Evolutionary conservation across 2,113 vertebrate genomes (phyloP), one percentile per base, ranked within the genome.

Genomic region (Dicrurus megarhynchus): DNA sequence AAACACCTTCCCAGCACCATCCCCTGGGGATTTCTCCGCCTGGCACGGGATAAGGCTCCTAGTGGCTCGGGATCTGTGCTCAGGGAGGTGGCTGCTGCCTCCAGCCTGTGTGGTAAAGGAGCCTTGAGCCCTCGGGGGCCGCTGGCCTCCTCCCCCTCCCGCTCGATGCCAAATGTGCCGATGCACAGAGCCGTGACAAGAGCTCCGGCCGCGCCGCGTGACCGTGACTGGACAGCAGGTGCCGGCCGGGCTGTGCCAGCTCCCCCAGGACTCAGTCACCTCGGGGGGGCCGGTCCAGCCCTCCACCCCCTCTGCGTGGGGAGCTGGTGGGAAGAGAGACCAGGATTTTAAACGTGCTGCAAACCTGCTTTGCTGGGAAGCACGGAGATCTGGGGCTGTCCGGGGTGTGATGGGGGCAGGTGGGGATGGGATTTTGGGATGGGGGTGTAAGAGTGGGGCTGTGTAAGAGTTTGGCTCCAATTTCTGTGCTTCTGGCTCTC

Each of bases 291-390:
- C 1, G 1, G 30, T 1, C 41, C 75, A 3, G 6, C 53, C 80
- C 27, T 55, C 26, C 16, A 7, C 22, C 27, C 9, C 7, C 0
- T 0, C 59, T 49, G 32, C 17, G 0, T 4, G 8, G 42, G n/a
- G 21, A 65, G 27, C 68, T 7, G 7, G 3, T 14, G 41, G 41
- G 55, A 52, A 76, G 16, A 0, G 2, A 59, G 27, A 21, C 21
- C 1, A 0, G 44, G 32, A 3, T 76, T 33, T 61, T 11, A 7
- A 20, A 6, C 0, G 0, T 22, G 9, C 71, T 73, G 59, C 57
- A 19, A 44, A 16, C 16, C 49, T 26, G 42, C 73, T 53, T 32
- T 8, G 0, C 55, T n/a, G 7, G 41, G 26, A 41, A 57, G 61
- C 73, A 18, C 1, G 0, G 39, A 14, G 33, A 2, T 17, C 37